A percentile compares a stretch with the other conserved stretches of the same genome.
These are phyloP conservation scores for Mareca penelope DNA, from an alignment of 2,797 vertebrate species.

Conservation along the genomic window DNA sequence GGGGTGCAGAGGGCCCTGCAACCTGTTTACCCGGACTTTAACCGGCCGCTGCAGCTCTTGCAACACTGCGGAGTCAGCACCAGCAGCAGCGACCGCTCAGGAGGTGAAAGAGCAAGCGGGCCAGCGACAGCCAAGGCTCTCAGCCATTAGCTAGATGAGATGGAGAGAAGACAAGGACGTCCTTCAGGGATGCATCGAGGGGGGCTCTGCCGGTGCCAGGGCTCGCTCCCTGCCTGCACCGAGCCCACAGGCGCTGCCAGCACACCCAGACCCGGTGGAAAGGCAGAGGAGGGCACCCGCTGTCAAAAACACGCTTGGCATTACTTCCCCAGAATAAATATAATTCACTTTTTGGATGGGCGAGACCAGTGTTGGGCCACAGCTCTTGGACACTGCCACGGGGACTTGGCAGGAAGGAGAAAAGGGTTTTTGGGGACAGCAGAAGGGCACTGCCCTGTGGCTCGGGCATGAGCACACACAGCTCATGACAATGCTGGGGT, in stretches of 20 bases:
- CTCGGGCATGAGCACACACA: rapidly evolving
- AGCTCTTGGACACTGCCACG: neutral
- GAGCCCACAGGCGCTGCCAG: neutral
- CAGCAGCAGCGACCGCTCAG: neutral
- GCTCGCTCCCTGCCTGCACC: neutral
- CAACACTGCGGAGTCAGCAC: neutral
- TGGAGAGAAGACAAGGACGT: neutral
- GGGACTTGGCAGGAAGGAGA: neutral
- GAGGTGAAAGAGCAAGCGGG: constrained; percentile 19
- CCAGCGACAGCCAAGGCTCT: neutral
- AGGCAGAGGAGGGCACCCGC: neutral
- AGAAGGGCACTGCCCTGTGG: neutral
- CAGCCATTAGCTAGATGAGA: neutral
- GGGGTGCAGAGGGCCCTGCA: neutral
- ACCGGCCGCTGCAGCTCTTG: constrained; percentile 34
- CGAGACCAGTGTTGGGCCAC: rapidly evolving
- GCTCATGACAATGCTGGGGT: neutral
- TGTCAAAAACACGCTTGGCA: neutral
- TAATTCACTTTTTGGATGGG: neutral
- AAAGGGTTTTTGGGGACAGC: neutral
- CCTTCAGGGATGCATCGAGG: neutral
- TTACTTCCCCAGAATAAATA: neutral
- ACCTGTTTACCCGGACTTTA: constrained; percentile 67
- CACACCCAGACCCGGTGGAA: rapidly evolving
- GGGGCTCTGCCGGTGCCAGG: neutral